Evolutionary conservation across 2,888 invertebrate species (phyloP).

Genomic region (Pseudococcus longispinus): DNA sequence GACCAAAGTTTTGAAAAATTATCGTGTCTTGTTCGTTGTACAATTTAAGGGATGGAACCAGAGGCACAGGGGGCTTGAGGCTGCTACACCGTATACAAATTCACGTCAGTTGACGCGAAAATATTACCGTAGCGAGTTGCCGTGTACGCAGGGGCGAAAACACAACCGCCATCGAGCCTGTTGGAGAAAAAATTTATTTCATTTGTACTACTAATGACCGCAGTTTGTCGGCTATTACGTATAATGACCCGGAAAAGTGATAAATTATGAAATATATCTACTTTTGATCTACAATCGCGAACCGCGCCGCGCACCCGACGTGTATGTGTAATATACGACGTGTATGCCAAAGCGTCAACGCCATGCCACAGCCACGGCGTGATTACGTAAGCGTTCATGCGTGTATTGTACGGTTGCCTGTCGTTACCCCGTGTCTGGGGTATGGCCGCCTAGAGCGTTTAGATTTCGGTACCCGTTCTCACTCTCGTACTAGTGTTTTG

Average conservation of each 20-base stretch:
- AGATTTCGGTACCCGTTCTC: no score
- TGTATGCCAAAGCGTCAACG: not conserved
- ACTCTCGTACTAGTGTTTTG: no score
- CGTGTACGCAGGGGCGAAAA: not conserved
- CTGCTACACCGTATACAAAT: not conserved
- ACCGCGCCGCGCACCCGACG: not conserved
- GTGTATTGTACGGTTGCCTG: not conserved
- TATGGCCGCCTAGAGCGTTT: no score
- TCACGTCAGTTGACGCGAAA: not conserved
- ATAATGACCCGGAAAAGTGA: slow-evolving; percentile 34
- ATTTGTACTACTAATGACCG: slow-evolving; percentile 18
- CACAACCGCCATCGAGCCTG: not conserved
- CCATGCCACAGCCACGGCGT: not conserved
- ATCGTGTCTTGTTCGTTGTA: not conserved
- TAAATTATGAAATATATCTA: slow-evolving; percentile 2
- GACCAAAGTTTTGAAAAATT: not conserved
- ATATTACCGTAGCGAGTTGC: not conserved
- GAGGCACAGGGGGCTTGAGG: no score
- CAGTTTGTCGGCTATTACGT: slow-evolving; percentile 28
- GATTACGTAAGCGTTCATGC: not conserved
- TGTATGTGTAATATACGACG: not conserved
- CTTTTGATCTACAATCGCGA: not conserved
- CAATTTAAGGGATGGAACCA: no score
- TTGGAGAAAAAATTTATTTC: slow-evolving; percentile 22
- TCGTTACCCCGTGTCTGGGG: not conserved